Evolutionary conservation across 2,113 vertebrate species (phyloP), one percentile per base, ranked within the genome.

Genomic region (Misgurnus mizolepis): DNA sequence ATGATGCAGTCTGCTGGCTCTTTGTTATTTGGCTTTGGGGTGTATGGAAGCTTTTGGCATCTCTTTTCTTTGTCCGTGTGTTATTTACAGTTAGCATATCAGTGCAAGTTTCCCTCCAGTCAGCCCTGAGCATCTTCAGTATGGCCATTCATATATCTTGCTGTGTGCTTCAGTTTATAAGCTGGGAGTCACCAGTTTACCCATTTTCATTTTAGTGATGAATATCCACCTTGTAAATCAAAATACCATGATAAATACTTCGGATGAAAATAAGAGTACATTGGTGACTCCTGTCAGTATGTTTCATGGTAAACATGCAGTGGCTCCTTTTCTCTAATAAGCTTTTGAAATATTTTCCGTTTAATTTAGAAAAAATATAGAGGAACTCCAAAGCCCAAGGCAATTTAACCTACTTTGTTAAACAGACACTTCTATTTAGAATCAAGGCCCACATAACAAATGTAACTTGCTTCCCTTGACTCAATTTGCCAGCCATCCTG

Each of bases 81-180:
- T 80, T 78, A 34, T 73, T 73, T 64, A 7, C 61, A 72, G 27
- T 78, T 61, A 70, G 64, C 43, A 65, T 75, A 65, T 43, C 15
- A 76, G 69, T 55, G 50, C 18, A 71, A 80, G 80, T 73, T 67
- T 85, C 70, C 85, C 80, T 79, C 82, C 85, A 79, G 79, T 86
- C 85, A 75, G 76, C 85, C 85, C 79, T 50, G 68, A 75, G 53
- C 70, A 66, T 61, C 56, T 64, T 62, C 67, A 62, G 66, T 76
- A 49, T 65, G 40, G 10, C 60, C 27, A 39, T 76, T 67, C 75
- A 11, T 65, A 53, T 66, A 50, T 79, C 67, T 79, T 79, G 34
- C 5, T 27, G 34, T 60, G 56, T 64, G 43, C 6, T 73, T 14
- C 7, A 55, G 56, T 58, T 78, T 17, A 65, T 66, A 5, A 12